Evolutionary conservation across 2,797 vertebrate species (phyloP).

Genomic region (Galagoides demidoff): DNA sequence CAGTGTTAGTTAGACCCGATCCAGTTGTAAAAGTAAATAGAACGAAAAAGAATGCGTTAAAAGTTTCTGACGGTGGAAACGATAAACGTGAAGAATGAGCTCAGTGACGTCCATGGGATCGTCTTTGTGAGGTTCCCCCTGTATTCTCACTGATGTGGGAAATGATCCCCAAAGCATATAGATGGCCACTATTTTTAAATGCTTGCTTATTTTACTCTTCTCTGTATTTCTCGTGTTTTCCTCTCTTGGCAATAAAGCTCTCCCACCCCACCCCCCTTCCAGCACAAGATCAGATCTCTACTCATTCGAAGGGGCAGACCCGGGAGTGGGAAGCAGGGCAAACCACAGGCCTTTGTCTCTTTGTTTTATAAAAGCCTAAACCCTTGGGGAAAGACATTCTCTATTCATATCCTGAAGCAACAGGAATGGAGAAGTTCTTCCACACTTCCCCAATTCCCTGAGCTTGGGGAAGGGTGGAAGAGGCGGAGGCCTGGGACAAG

Average conservation of each 20-base stretch:
- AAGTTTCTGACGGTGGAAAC: not conserved
- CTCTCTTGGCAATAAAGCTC: not conserved
- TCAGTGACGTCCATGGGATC: not conserved
- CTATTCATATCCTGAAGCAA: constrained; percentile 66
- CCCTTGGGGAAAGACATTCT: constrained; percentile 47
- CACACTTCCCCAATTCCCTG: not conserved
- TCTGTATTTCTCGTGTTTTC: not conserved
- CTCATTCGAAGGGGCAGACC: constrained; percentile 7
- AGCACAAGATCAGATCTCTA: constrained; percentile 17
- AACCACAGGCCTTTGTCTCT: constrained; percentile 72
- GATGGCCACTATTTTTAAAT: not conserved
- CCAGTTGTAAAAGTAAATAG: not conserved
- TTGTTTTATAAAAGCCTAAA: constrained; percentile 63
- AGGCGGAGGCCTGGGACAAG: constrained; percentile 41
- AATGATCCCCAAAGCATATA: not conserved
- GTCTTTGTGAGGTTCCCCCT: not conserved
- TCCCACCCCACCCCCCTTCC: constrained; percentile 5
- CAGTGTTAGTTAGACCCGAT: not conserved
- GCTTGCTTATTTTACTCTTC: not conserved
- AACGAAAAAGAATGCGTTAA: not conserved
- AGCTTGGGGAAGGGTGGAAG: not conserved
- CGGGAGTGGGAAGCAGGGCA: constrained; percentile 45
- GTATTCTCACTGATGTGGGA: not conserved
- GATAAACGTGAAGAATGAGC: not conserved
- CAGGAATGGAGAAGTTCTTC: constrained; percentile 36